These are phyloP conservation scores for Dinoponera quadriceps DNA, from an alignment of 1,140 invertebrate genomes.

Conservation along the genomic window DNA sequence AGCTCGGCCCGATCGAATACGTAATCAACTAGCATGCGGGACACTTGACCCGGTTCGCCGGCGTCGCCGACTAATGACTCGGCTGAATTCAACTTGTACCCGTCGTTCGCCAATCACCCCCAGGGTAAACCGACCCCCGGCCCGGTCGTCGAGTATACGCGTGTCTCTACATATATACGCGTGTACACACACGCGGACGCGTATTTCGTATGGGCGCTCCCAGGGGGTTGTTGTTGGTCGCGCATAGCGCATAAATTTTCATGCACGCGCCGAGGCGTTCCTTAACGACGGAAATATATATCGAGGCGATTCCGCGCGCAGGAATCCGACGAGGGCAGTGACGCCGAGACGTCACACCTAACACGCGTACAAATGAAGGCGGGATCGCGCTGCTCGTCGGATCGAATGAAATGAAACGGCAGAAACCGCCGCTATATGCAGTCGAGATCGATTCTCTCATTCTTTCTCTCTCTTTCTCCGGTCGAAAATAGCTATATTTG, in stretches of 20 bases:
- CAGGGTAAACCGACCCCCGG: slow-evolving; percentile 28
- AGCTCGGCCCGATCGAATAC: slow-evolving; percentile 47
- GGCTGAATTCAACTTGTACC: slow-evolving; percentile 47
- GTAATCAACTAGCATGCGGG: slow-evolving; percentile 63
- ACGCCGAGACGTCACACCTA: slow-evolving; percentile 17
- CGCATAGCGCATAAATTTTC: slow-evolving; percentile 52
- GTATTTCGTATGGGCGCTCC: background rate
- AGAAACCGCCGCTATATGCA: background rate
- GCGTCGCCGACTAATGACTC: slow-evolving; percentile 72
- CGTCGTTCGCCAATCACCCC: slow-evolving; percentile 29
- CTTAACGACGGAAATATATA: slow-evolving; percentile 63
- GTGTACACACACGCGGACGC: background rate
- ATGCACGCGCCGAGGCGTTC: slow-evolving; percentile 37
- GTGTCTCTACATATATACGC: background rate
- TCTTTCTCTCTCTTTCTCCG: too few species aligned
- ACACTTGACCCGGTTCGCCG: slow-evolving; percentile 75
- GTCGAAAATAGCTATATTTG: background rate
- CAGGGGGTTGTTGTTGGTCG: slow-evolving; percentile 33
- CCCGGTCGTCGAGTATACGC: slow-evolving; percentile 1
- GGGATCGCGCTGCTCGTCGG: too few species aligned
- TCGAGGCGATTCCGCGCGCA: slow-evolving; percentile 31
- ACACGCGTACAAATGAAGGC: slow-evolving; percentile 21
- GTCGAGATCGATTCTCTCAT: background rate
- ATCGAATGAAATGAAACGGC: background rate
- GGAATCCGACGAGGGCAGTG: background rate